Conservation (phyloP, 2,888 invertebrate species). For the Andrena marginata region DNA sequence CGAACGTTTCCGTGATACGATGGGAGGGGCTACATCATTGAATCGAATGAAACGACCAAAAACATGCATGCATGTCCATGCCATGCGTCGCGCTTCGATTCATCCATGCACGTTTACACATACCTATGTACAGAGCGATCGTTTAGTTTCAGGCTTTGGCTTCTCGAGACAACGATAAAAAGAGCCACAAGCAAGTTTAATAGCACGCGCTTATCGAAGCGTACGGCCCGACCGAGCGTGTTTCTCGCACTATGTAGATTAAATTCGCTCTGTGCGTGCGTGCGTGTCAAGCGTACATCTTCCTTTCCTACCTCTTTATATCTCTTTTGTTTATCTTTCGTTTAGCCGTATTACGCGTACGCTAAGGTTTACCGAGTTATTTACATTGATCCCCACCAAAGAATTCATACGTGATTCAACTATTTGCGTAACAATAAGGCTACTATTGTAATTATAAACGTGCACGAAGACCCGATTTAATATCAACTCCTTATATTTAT, state of each 20-base stretch:
- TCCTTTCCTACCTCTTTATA: background rate
- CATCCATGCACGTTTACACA: background rate
- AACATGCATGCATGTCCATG: background rate
- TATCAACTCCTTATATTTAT: constrained; percentile 58
- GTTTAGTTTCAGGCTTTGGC: constrained; percentile 3
- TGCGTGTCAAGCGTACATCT: background rate
- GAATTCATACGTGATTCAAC: constrained; percentile 6
- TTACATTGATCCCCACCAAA: background rate
- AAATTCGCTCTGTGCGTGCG: background rate
- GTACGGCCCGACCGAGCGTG: background rate
- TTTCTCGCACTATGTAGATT: constrained; percentile 1
- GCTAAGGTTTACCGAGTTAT: constrained; percentile 30
- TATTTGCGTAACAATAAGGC: background rate
- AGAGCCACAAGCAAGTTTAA: background rate
- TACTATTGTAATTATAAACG: no score
- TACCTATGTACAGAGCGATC: background rate
- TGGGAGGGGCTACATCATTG: background rate
- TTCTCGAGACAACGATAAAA: constrained; percentile 15
- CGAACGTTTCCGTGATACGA: background rate
- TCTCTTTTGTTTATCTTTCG: constrained; percentile 16
- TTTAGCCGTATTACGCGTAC: constrained; percentile 8
- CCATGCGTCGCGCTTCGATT: background rate
- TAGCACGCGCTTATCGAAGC: constrained; percentile 36
- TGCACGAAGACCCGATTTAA: background rate
- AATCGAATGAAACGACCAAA: constrained; percentile 2